phyloP scores from a whole-genome alignment of 1,140 invertebrate genomes.

The Rhopalosiphum maidis region DNA sequence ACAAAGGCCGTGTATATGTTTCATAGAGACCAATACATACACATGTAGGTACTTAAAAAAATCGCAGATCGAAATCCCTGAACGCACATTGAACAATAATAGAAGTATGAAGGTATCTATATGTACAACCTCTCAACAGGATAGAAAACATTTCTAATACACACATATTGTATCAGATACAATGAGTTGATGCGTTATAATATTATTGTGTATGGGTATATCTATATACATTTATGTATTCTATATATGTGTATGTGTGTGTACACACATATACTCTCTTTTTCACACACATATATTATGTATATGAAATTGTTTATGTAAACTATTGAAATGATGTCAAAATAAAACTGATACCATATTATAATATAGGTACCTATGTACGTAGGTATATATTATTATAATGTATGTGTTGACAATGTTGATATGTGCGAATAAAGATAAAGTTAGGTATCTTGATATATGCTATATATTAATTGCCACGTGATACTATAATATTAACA shows the following conservation, averaged over 20 bases:
- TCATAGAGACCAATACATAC: background rate
- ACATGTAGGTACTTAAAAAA: background rate
- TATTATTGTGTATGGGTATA: background rate
- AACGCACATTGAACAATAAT: background rate
- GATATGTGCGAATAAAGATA: background rate
- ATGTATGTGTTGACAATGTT: background rate
- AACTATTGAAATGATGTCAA: background rate
- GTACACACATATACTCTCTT: background rate
- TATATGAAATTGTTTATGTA: background rate
- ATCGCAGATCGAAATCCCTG: slow-evolving; percentile 22
- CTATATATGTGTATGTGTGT: background rate
- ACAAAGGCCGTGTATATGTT: background rate
- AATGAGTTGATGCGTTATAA: background rate
- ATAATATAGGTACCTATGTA: background rate
- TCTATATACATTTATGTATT: background rate
- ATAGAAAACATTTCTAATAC: background rate
- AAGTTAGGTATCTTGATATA: background rate
- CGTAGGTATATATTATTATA: background rate
- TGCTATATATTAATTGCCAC: background rate
- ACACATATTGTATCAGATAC: background rate
- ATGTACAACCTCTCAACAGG: background rate
- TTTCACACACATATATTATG: background rate
- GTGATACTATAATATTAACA: background rate
- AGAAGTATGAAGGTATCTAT: background rate
- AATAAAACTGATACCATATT: background rate